Base-by-base conservation (phyloP, 1,140 invertebrate genomes). In the Lepidotrigona ventralis region DNA sequence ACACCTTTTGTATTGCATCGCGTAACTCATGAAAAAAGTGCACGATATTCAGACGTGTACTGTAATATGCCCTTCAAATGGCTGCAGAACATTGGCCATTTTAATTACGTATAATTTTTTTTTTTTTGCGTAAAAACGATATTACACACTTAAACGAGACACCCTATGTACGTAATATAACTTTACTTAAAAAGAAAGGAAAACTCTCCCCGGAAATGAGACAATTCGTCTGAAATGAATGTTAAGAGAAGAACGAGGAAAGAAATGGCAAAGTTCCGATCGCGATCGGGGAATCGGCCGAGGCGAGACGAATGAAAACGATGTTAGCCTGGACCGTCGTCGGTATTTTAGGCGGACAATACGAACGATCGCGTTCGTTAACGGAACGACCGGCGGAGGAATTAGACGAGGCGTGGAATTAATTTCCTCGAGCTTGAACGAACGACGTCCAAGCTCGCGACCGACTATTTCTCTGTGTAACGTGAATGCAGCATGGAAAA, bases 271-370 rank as follows among this genome's bases (percentile, higher is more conserved):
- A n/a, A 14, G 58, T n/a, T 60, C 4, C 4, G 23, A 39, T 64
- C 46, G 56, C 39, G 54, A 56, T 29, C 58, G 39, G 83, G 64
- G 69, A 83, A 86, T 86, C 39, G 85, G 33, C 26, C 14, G 15
- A 78, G 39, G 51, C 0, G 39, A 46, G 39, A 77, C 73, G 60
- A 86, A 81, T 76, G 63, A 76, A 76, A 87, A 78, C 85, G 58
- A 87, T 53, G 66, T 23, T 21, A 60, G n/a, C 12, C 8, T 1
- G n/a, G 58, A 75, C 39, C 53, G 60, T 33, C 29, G 46, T 68
- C 66, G 58, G 60, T 86, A 87, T 87, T 83, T 84, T 69, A 83
- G 54, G 46, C 56, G 29, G 60, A 79, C 54, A 70, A 83, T 86
- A 73, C 83, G 71, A 70, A 12, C 54, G 84, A 84, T 81, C 56